Evolutionary conservation across 2,797 vertebrate species (phyloP), one percentile per base, ranked within the genome.

Genomic region (Myotis findleyi): DNA sequence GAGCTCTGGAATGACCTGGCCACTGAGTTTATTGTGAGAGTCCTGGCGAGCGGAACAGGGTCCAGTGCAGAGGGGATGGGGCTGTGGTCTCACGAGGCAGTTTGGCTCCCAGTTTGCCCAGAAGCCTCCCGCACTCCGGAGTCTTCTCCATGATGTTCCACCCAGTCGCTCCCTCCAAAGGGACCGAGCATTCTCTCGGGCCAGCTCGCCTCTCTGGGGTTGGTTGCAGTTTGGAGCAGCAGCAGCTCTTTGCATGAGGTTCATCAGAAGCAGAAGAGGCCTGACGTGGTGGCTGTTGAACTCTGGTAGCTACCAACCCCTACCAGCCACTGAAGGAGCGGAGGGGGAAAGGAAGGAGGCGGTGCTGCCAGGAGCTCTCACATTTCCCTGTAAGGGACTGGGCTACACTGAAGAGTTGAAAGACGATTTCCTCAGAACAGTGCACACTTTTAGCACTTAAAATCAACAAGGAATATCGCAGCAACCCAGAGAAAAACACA

Each of bases 181-280:
- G 21, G 23, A 93, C 68, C 11, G 53, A 9, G 38, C 83, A 21
- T 87, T 93, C 33, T 62, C 14, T 87, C 33, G 89, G 7, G 7
- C 21, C n/a, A 69, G 2, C 36, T 33, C 25, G 20, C 36, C 25
- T 95, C 53, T 72, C 47, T 86, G 47, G 91, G 38, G 21, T 72
- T 92, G 44, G 49, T 57, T n/a, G 68, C 51, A 89, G 7, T 93
- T 97, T 71, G 38, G 25, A 95, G 69, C 89, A 33, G 23, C 33
- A 93, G 51, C 23, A 92, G 55, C 44, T 76, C 38, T 66, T 49
- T 83, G 38, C 20, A 84, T 55, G 57, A 68, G 49, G 13, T 57
- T 51, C 44, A 68, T 55, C 21, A 90, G 68, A 83, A 94, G 49
- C 84, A 68, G 93, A 82, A 93, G 44, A 83, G 90, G 25, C 85